Conservation (phyloP, 2,113 vertebrate species). For the Tamias sibiricus region DNA sequence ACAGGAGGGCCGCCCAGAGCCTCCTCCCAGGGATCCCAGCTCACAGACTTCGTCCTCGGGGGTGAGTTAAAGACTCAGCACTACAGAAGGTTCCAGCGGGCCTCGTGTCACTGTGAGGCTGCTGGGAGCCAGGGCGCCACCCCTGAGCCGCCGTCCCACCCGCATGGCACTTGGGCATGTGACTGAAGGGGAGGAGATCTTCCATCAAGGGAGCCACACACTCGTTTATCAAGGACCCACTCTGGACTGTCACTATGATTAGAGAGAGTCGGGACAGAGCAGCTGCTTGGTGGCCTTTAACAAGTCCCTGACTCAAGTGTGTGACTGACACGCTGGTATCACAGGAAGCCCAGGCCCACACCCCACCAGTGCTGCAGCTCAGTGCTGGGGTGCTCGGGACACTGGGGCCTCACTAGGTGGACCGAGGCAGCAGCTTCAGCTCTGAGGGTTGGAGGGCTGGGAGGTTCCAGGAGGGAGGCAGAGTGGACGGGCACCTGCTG, state of each 20-base stretch:
- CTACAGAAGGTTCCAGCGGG: background rate
- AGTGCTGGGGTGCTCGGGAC: too few relatives aligned
- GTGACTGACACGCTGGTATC: background rate
- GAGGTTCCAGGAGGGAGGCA: too few relatives aligned
- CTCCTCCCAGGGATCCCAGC: background rate
- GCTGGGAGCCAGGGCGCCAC: background rate
- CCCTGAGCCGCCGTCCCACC: too few relatives aligned
- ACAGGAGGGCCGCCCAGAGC: conserved; percentile 6
- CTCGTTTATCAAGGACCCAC: background rate
- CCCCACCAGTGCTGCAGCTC: background rate
- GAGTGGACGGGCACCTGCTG: background rate
- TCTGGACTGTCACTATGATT: background rate
- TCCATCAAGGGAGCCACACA: background rate
- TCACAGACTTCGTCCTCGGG: background rate
- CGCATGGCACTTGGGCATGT: background rate
- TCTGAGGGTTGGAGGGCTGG: too few relatives aligned
- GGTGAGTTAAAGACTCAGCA: background rate
- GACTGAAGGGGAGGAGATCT: background rate
- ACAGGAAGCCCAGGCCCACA: background rate
- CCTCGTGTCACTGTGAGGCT: background rate
- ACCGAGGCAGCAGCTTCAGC: too few relatives aligned
- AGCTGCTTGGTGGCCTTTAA: background rate
- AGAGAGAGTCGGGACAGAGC: background rate
- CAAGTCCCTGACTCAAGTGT: background rate
- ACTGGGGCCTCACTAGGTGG: too few relatives aligned